phyloP scores from a whole-genome alignment of 2,888 invertebrate species.

The Erannis defoliaria region DNA sequence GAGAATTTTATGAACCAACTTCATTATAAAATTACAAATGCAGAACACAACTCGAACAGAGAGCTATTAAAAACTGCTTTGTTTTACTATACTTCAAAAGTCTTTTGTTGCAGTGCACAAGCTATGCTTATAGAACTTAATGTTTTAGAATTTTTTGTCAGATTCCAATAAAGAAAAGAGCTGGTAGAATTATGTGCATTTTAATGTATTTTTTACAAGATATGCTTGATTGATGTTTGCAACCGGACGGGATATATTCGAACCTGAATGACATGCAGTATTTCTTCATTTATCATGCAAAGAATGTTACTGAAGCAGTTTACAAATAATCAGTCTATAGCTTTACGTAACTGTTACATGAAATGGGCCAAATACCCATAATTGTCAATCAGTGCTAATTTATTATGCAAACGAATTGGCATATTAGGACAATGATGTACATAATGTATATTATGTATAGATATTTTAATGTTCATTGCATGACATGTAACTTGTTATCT shows the following conservation, averaged over 20 bases:
- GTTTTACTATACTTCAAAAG: no score
- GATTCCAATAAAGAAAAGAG: neutral
- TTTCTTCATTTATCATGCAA: neutral
- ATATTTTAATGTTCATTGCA: neutral
- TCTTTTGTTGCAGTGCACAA: neutral
- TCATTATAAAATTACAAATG: no score
- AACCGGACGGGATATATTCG: neutral
- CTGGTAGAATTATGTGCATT: neutral
- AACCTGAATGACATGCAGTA: constrained; percentile 1
- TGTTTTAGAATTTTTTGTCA: neutral
- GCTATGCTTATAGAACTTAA: neutral
- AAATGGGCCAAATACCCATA: constrained; percentile 7
- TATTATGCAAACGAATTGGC: constrained; percentile 10
- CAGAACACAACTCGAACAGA: no score
- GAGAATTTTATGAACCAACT: no score
- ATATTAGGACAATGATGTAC: constrained; percentile 9
- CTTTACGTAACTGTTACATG: constrained; percentile 2
- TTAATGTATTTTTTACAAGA: neutral
- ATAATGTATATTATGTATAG: constrained; percentile 1
- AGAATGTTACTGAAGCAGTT: constrained; percentile 2
- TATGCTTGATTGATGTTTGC: constrained; percentile 8
- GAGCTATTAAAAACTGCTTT: no score
- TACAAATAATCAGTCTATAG: constrained; percentile 1
- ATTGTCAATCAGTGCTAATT: constrained; percentile 2
- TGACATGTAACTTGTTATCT: constrained; percentile 28